Conservation (phyloP, 2,888 invertebrate genomes). For the Halictus quadricinctus region DNA sequence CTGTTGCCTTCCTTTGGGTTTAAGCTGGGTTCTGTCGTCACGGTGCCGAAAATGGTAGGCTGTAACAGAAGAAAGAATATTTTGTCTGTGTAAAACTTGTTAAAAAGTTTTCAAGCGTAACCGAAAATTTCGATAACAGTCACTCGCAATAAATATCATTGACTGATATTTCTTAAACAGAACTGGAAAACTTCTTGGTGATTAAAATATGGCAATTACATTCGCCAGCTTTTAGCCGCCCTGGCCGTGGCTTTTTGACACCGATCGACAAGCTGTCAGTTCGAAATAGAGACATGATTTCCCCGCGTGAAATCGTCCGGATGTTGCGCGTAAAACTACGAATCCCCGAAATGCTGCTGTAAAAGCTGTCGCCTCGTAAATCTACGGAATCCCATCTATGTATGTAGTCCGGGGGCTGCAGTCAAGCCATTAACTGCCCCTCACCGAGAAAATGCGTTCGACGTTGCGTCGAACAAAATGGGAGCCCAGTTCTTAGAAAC, state of each 20-base stretch:
- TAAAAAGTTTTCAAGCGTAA: too few relatives aligned
- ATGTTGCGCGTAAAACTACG: constrained; percentile 63
- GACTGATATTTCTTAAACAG: neutral
- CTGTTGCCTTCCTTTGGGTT: constrained; percentile 86
- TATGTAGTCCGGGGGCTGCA: constrained; percentile 32
- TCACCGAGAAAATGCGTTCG: constrained; percentile 39
- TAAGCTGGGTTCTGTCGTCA: constrained; percentile 84
- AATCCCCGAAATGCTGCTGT: constrained; percentile 64
- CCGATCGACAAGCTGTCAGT: constrained; percentile 43
- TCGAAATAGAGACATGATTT: constrained; percentile 33
- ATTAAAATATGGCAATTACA: constrained; percentile 34
- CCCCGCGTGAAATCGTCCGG: constrained; percentile 58
- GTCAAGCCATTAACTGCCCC: constrained; percentile 51
- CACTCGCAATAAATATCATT: too few relatives aligned
- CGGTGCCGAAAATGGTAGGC: constrained; percentile 87
- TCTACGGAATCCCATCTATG: constrained; percentile 53
- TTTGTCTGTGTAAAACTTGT: too few relatives aligned
- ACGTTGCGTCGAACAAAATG: neutral
- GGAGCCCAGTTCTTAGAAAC: too few relatives aligned
- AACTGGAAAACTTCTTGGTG: neutral
- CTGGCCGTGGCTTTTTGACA: constrained; percentile 22
- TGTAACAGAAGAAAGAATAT: constrained; percentile 80
- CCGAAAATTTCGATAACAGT: too few relatives aligned
- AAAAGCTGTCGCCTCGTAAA: constrained; percentile 69
- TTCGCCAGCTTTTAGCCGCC: constrained; percentile 20